Conservation (phyloP, 2,797 vertebrate species). For the Acomys russatus region DNA sequence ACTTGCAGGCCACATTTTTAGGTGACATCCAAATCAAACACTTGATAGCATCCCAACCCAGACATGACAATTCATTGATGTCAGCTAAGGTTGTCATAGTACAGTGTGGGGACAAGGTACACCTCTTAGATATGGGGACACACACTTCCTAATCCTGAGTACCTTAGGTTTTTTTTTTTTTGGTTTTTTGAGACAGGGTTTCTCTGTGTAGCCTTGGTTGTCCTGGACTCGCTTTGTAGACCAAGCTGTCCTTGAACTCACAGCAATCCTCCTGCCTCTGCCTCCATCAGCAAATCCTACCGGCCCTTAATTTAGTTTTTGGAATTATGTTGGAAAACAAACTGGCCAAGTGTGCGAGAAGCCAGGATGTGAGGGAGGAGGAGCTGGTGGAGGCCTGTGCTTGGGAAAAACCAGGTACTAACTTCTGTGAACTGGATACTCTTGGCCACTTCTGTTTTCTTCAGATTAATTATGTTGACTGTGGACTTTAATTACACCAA, state of each 20-base stretch:
- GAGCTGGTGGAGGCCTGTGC: not conserved
- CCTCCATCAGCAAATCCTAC: not conserved
- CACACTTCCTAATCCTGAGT: not conserved
- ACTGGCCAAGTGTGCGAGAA: not conserved
- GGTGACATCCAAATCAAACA: slow-evolving; percentile 31
- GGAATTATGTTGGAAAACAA: not conserved
- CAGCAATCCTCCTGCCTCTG: too few relatives aligned
- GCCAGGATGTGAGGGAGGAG: not conserved
- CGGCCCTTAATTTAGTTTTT: not conserved
- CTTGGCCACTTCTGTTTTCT: slow-evolving; percentile 4
- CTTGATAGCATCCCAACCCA: not conserved
- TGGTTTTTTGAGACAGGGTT: not conserved
- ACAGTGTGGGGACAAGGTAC: too few relatives aligned
- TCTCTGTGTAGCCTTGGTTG: too few relatives aligned
- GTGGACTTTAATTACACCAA: slow-evolving; percentile 41
- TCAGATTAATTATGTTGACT: slow-evolving; percentile 23
- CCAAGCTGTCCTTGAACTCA: too few relatives aligned
- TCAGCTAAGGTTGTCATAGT: not conserved
- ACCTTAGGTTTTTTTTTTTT: too few relatives aligned
- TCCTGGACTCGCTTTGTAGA: too few relatives aligned
- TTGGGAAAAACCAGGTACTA: slow-evolving; percentile 13
- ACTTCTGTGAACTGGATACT: not conserved
- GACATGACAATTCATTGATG: not conserved
- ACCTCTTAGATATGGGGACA: not conserved
- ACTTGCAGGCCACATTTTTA: slow-evolving; percentile 25